Percentiles rank a stretch among this genome's conserved stretches.
Evolutionary conservation across 2,797 vertebrate species (phyloP).

Genomic region (Ctenochaetus hawaiiensis): DNA sequence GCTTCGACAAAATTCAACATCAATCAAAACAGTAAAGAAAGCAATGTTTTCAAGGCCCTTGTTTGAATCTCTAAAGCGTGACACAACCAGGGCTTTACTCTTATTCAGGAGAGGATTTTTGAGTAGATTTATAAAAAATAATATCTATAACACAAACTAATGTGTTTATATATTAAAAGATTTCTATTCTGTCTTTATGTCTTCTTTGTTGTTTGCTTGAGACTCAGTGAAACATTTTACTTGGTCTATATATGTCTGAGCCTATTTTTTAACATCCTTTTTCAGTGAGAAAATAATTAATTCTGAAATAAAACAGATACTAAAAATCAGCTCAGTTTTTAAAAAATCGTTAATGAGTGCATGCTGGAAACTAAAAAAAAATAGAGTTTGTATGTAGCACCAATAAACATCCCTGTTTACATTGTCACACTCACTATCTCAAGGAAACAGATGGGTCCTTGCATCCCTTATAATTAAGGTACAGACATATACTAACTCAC

Average conservation of each 20-base stretch:
- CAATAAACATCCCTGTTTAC: constrained; percentile 55
- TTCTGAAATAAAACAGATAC: constrained; percentile 8
- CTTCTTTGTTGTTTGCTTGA: constrained; percentile 19
- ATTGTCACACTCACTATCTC: constrained; percentile 55
- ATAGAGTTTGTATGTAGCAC: constrained; percentile 18
- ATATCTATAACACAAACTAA: not conserved
- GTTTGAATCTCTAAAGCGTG: constrained; percentile 55
- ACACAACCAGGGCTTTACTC: constrained; percentile 36
- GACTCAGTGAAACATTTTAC: not conserved
- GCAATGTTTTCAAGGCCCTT: constrained; percentile 47
- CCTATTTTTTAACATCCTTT: not conserved
- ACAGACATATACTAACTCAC: constrained; percentile 1
- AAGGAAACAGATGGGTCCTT: constrained; percentile 44
- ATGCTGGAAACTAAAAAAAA: constrained; percentile 6
- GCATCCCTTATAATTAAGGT: constrained; percentile 25
- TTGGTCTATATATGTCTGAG: not conserved
- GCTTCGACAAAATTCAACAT: constrained; percentile 49
- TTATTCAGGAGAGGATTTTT: constrained; percentile 11
- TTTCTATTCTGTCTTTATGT: not conserved
- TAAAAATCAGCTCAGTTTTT: not conserved
- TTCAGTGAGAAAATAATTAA: not conserved
- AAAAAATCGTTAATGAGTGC: not conserved
- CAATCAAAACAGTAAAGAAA: constrained; percentile 54
- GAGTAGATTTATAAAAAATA: not conserved
- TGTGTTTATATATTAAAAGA: constrained; percentile 31